These are phyloP conservation scores for Tichodroma muraria DNA, from an alignment of 2,113 vertebrate genomes.

Conservation along the genomic window DNA sequence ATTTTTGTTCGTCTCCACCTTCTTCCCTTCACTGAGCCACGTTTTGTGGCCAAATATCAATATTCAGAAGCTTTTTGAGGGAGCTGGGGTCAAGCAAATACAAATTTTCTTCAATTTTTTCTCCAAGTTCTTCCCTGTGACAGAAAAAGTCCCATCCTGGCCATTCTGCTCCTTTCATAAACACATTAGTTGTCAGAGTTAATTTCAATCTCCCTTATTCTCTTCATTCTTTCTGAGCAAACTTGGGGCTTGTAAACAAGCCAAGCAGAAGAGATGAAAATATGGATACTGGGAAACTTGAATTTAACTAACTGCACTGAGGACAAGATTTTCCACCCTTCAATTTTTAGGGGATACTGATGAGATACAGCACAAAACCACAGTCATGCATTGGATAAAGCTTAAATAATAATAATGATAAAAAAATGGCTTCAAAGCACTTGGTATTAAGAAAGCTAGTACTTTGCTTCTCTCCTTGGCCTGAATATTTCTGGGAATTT, in stretches of 20 bases:
- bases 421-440: not conserved
- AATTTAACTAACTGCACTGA: not conserved
- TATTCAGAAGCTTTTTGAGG: not conserved
- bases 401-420: not conserved
- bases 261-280: not conserved
- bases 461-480: not conserved
- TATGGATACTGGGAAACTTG: not conserved
- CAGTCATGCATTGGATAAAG: not conserved
- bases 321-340: not conserved
- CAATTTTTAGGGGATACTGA: not conserved
- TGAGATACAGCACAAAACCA: not conserved
- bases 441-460: not conserved
- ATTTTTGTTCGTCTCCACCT: not conserved
- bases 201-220: not conserved
- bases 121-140: not conserved
- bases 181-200: not conserved
- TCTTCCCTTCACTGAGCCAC: not conserved
- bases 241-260: not conserved
- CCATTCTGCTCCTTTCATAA: not conserved
- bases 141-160: not conserved
- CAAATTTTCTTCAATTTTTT: not conserved
- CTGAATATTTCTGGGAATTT: constrained; percentile 9
- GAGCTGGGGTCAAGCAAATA: not conserved
- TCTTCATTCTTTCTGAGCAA: not conserved
- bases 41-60: not conserved